A percentile compares a stretch with the other conserved stretches of the same genome.
phyloP scores from a whole-genome alignment of 2,113 vertebrate genomes.

The Mesitornis unicolor region DNA sequence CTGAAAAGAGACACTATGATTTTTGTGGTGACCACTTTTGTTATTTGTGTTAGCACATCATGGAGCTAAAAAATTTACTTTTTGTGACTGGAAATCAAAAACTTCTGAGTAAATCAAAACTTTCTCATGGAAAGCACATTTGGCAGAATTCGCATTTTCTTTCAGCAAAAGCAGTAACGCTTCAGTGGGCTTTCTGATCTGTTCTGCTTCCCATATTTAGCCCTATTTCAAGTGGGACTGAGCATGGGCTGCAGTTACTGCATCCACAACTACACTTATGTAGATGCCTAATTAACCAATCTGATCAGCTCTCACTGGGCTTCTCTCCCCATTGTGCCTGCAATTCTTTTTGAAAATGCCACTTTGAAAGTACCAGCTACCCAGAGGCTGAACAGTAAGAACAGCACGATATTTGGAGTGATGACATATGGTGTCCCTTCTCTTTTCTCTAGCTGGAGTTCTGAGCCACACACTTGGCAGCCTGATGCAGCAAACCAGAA shows the following conservation, averaged over 20 bases:
- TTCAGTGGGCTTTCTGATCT: neutral
- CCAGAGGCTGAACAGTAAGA: neutral
- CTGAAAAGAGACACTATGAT: neutral
- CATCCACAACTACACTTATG: neutral
- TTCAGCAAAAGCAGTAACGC: neutral
- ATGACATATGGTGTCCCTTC: conserved; percentile 11
- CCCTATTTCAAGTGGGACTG: neutral
- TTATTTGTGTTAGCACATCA: neutral
- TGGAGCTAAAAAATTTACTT: neutral
- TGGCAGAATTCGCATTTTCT: conserved; percentile 10
- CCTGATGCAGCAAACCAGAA: neutral
- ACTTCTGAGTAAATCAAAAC: neutral
- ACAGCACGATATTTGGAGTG: neutral
- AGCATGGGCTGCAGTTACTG: neutral
- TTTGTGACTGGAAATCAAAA: neutral
- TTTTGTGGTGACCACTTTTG: neutral
- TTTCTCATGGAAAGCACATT: neutral
- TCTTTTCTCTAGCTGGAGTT: neutral
- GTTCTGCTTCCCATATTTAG: conserved; percentile 13
- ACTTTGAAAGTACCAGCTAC: neutral
- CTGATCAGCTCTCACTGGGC: neutral
- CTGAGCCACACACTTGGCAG: neutral
- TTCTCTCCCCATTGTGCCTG: neutral
- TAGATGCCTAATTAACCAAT: neutral
- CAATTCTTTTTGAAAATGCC: neutral